phyloP scores from a whole-genome alignment of 2,113 vertebrate species.

The Limnothrissa miodon region DNA sequence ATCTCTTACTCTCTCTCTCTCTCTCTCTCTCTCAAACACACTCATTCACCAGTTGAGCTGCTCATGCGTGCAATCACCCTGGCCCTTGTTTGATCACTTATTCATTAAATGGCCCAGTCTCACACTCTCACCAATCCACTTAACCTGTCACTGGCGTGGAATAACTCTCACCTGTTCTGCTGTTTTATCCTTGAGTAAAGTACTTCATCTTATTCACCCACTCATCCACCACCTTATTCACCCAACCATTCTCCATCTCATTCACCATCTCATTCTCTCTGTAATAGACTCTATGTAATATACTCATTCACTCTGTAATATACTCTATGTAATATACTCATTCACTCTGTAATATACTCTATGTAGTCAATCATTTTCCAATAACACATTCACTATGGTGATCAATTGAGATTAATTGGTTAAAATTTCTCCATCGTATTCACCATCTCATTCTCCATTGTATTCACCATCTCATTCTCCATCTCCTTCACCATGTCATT shows the following conservation, averaged over 20 bases:
- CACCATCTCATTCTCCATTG: too few species aligned
- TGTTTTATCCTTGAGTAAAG: background rate
- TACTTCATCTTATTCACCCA: background rate
- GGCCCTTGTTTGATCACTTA: background rate
- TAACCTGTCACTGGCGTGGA: background rate
- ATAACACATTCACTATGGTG: background rate
- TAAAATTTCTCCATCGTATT: too few species aligned
- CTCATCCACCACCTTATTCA: background rate
- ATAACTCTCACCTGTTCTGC: background rate
- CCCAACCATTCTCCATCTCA: background rate
- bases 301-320: conserved; percentile 23
- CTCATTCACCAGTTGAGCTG: background rate
- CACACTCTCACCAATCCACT: background rate
- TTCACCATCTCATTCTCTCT: too few species aligned
- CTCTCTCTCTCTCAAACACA: background rate
- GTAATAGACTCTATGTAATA: too few species aligned
- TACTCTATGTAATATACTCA: too few species aligned
- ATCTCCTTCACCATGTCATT: too few species aligned
- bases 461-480: too few species aligned
- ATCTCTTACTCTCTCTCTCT: too few species aligned
- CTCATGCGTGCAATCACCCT: background rate
- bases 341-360: too few species aligned
- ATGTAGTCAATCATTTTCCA: too few species aligned
- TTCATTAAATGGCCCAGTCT: background rate
- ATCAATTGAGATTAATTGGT: too few species aligned